Evolutionary conservation across 2,888 invertebrate species (phyloP).

Genomic region (Orthosia gothica): DNA sequence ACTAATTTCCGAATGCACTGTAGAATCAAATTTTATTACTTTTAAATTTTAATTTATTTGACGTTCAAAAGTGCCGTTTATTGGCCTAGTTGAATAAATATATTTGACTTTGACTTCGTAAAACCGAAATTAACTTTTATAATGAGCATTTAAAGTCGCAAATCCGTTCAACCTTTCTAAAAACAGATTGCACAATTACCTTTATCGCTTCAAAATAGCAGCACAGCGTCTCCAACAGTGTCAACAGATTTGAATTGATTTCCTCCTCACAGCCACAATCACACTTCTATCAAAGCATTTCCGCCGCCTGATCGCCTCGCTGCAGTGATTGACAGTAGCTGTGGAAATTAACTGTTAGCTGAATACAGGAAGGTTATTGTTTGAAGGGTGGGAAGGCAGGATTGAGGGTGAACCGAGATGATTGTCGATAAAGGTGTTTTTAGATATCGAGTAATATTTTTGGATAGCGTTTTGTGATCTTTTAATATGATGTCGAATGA

Average conservation of each 20-base stretch:
- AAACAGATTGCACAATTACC: slow-evolving; percentile 12
- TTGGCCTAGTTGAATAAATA: too few species aligned
- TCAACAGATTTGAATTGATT: slow-evolving; percentile 60
- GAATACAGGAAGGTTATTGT: slow-evolving; percentile 45
- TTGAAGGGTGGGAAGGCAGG: slow-evolving; percentile 61
- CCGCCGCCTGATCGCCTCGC: slow-evolving; percentile 62
- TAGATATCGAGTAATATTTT: too few species aligned
- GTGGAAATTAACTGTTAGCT: slow-evolving; percentile 70
- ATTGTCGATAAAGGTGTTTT: background rate
- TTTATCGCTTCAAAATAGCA: slow-evolving; percentile 34
- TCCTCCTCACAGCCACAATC: slow-evolving; percentile 77
- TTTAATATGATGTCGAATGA: too few species aligned
- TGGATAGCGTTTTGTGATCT: too few species aligned
- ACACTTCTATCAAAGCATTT: slow-evolving; percentile 77
- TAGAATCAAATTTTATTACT: too few species aligned
- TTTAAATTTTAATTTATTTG: too few species aligned
- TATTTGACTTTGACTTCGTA: too few species aligned
- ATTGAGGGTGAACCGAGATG: background rate
- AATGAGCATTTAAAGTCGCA: too few species aligned
- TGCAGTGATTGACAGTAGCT: slow-evolving; percentile 69
- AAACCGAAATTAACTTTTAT: too few species aligned
- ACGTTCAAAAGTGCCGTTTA: too few species aligned
- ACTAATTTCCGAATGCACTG: too few species aligned
- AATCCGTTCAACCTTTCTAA: background rate
- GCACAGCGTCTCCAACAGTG: slow-evolving; percentile 26